Base-by-base conservation (phyloP, 2,888 invertebrate genomes). In the Eledone cirrhosa region DNA sequence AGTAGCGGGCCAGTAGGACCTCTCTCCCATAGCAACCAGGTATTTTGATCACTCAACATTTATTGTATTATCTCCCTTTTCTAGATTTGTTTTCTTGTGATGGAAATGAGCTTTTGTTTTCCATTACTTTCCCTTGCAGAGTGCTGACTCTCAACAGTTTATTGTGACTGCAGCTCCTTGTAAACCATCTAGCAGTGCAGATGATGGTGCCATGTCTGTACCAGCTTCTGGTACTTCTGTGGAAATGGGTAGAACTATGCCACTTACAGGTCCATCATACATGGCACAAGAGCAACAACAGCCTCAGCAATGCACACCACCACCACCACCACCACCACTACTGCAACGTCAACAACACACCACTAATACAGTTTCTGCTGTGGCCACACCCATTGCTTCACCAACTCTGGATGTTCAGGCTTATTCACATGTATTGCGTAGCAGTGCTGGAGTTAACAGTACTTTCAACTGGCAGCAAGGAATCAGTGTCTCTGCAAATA, bases 301-400 rank as follows among this genome's bases (percentile, higher is more conserved):
- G 67, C 11, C 2, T 19, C 29, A 19, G 19, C 67, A 27, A 69
- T 31, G 27, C 53, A 80, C 78, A 72, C 72, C 65, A 31, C 47
- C 67, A 24, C 77, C 69, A n/a, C 79, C 41, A 48, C 29, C 59
- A 47, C 74, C 78, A 16, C 72, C 41, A n/a, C 78, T 33, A 48
- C 80, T 76, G 77, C 78, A n/a, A 29, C 69, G 69, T 53, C 79
- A 75, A 16, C 47, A 76, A 47, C 33, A 77, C 47, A 47, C 76
- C 33, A 86, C 85, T 16, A 84, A 80, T 74, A 85, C 84, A 27
- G 85, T 86, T 11, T 84, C 85, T 33, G 75, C 86, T 48, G 80
- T 82, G 5, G 83, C 81, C 53, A 83, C 83, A 16, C 85, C 87
- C 19, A 83, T 87, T 22, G 79, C 84, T n/a, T 85, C 85, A 14